Conservation (phyloP, 2,888 invertebrate genomes). For the Choristoneura rosaceana region DNA sequence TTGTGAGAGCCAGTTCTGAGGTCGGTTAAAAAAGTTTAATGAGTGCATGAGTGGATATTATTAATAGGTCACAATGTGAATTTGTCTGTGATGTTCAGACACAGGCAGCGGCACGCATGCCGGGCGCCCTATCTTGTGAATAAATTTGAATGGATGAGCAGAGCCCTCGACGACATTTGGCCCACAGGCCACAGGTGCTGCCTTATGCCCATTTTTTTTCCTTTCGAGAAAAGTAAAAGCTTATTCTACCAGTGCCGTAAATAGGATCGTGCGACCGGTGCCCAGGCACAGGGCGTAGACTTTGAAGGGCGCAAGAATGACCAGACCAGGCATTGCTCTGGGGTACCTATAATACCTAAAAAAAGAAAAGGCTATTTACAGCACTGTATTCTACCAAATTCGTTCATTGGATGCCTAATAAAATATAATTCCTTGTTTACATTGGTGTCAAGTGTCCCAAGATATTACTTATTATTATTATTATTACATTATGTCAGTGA, state of each 20-base stretch:
- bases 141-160: slow-evolving; percentile 74
- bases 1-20: not conserved
- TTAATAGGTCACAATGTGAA: slow-evolving; percentile 29
- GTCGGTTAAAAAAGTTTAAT: slow-evolving; percentile 7
- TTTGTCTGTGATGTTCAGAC: slow-evolving; percentile 49
- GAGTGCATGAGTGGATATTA: slow-evolving; percentile 45
- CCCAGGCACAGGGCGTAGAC: too few species aligned
- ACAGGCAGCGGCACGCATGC: slow-evolving; percentile 42
- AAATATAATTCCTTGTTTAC: too few species aligned
- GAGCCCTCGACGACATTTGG: slow-evolving; percentile 61
- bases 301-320: too few species aligned
- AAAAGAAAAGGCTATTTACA: too few species aligned
- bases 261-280: too few species aligned
- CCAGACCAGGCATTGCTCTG: too few species aligned
- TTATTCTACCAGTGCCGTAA: not conserved
- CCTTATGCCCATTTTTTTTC: slow-evolving; percentile 50
- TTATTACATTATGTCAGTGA: too few species aligned
- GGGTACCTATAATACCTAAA: too few species aligned
- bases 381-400: too few species aligned
- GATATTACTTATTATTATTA: too few species aligned
- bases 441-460: too few species aligned
- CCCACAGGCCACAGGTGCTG: slow-evolving; percentile 66
- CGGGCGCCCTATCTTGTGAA: slow-evolving; percentile 63
- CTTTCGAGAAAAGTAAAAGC: not conserved
- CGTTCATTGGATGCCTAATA: too few species aligned